Evolutionary conservation across 92 coral and sea anemone species (phyloP).

Genomic region (Isaurus tuberculatus): DNA sequence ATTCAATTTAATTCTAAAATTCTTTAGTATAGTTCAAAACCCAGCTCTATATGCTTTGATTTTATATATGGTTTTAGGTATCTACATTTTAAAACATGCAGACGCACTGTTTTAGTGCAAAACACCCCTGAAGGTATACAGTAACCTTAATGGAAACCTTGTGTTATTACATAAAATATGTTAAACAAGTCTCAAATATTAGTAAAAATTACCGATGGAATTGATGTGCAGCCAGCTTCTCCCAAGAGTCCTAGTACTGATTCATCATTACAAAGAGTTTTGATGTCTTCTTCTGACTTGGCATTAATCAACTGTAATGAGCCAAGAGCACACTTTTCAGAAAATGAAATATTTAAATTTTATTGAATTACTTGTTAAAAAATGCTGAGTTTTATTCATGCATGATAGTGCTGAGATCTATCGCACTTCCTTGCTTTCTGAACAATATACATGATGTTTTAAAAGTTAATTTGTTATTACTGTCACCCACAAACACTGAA

Average conservation of each 20-base stretch:
- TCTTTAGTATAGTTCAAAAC: too few relatives aligned
- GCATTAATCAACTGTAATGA: constrained; percentile 36
- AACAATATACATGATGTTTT: neutral
- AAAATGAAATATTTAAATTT: neutral
- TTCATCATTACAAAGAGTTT: constrained; percentile 34
- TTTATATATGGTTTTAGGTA: too few relatives aligned
- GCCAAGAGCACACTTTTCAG: neutral
- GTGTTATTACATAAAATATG: neutral
- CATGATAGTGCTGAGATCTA: neutral
- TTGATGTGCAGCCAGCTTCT: constrained; percentile 51
- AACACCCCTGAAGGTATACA: too few relatives aligned
- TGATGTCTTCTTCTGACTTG: constrained; percentile 35
- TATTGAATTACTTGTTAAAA: neutral
- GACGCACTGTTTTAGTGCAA: too few relatives aligned
- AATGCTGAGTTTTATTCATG: neutral
- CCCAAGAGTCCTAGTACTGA: constrained; percentile 36
- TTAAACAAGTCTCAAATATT: neutral
- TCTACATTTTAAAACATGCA: neutral
- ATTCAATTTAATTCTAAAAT: too few relatives aligned
- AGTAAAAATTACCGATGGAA: constrained; percentile 35
- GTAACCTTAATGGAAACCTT: too few relatives aligned
- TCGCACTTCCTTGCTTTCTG: neutral
- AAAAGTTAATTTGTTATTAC: neutral
- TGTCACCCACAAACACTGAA: neutral
- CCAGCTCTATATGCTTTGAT: too few relatives aligned